These are phyloP conservation scores for Leucozona laternaria DNA, from an alignment of 2,888 invertebrate species.

Conservation along the genomic window DNA sequence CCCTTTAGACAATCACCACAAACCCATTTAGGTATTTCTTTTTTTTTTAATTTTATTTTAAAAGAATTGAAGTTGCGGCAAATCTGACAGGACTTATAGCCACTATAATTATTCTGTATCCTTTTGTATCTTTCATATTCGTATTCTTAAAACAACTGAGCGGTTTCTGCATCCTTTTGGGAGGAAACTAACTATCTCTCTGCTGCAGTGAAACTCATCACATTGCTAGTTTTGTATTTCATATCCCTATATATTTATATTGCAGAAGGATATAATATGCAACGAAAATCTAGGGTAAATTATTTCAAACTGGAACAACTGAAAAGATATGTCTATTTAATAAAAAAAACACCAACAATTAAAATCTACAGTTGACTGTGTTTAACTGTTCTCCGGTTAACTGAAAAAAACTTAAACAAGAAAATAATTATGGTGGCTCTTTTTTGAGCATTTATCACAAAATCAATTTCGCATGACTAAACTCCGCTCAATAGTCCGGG, in stretches of 20 bases:
- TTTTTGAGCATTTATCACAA: too few species aligned
- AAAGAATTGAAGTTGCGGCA: conserved; percentile 38
- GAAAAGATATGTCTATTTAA: conserved; percentile 6
- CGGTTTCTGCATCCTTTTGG: conserved; percentile 27
- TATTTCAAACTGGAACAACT: conserved; percentile 2
- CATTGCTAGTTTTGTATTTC: conserved; percentile 22
- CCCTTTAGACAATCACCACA: conserved; percentile 26
- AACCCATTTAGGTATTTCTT: conserved; percentile 5
- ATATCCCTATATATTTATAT: conserved; percentile 11
- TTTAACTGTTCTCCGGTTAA: too few species aligned
- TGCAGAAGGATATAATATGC: neutral
- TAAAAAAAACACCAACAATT: neutral
- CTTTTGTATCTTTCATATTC: conserved; percentile 13
- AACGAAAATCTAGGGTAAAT: neutral
- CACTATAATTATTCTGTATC: conserved; percentile 26
- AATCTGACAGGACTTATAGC: conserved; percentile 33
- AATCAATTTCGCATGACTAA: too few species aligned
- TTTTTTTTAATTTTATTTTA: conserved; percentile 16
- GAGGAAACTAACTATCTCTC: neutral
- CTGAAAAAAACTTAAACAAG: too few species aligned
- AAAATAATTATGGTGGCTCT: too few species aligned
- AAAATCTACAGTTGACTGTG: neutral
- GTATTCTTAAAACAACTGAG: conserved; percentile 30
- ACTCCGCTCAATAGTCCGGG: too few species aligned
- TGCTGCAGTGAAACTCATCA: conserved; percentile 31